Base-by-base conservation (phyloP, 2,113 vertebrate genomes). In the Lichenostomus cassidix region DNA sequence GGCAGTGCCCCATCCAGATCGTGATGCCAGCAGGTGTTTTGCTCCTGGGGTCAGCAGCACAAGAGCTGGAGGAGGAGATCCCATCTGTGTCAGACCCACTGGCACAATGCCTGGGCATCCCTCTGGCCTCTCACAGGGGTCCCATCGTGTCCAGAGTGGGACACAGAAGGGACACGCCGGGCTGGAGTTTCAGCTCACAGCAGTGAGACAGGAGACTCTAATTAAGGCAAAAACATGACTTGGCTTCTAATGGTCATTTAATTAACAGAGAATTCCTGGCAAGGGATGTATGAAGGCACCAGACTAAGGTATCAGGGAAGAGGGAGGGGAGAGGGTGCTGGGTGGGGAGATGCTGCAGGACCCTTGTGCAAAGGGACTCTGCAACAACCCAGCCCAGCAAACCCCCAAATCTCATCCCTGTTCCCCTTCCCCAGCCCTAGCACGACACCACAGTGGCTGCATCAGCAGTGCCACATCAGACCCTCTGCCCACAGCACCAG, bases 61-160 rank as follows among this genome's bases (percentile, higher is more conserved):
- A 6, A 15, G 37, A 67, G 44, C 39, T 5, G 5, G 12, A 0
- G 4, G 41, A 15, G 44, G 15, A 47, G 55, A 75, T 41, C 24
- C 42, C 76, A 6, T 5, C 80, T 20, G 58, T 67, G 58, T 37
- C 1, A 0, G 42, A 23, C 12, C 41, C 5, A 0, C 23, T 4
- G 46, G 41, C 8, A 5, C 1, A 0, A 5, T 17, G 42, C 21
- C 67, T 2, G 21, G 0, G 6, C 10, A 21, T 29, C 64, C 55
- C 35, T 29, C 55, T 0, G 0, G 23, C 28, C 27, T 7, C 12
- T 42, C 7, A 0, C 55, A 18, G 6, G 1, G 0, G 52, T 44
- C n/a, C 70, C 42, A 3, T 6, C 0, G 0, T 1, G 0, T 9
- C 60, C 12, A 0, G 18, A 1, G 1, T 2, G 37, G 59, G 37